Percentiles rank a stretch among this genome's conserved stretches.
Evolutionary conservation across 2,888 invertebrate genomes (phyloP).

Genomic region (Acrobasis suavella): DNA sequence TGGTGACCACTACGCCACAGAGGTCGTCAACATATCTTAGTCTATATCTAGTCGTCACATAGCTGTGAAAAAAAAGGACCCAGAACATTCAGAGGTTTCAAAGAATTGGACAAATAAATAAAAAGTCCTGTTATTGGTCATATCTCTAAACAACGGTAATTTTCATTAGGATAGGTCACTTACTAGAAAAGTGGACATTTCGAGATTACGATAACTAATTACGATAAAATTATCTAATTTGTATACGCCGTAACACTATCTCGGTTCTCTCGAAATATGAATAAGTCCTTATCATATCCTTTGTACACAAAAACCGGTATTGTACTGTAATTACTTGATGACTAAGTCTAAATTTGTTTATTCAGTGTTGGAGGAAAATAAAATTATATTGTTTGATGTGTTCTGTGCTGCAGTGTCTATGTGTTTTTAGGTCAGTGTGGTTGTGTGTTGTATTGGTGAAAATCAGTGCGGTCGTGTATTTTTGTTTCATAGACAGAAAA

Average conservation of each 20-base stretch:
- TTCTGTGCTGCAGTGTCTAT: background rate
- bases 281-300: conserved; percentile 48
- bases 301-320: conserved; percentile 22
- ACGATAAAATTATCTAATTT: conserved; percentile 13
- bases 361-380: background rate
- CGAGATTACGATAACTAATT: conserved; percentile 12
- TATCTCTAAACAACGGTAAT: background rate
- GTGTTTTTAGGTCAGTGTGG: conserved; percentile 1
- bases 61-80: too few relatives aligned
- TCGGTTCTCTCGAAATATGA: conserved; percentile 14
- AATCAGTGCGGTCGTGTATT: background rate
- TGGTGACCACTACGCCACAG: too few relatives aligned
- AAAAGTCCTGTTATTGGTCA: background rate
- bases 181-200: background rate
- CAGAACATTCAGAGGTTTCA: too few relatives aligned
- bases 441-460: background rate
- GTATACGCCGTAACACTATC: conserved; percentile 13
- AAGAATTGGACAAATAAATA: too few relatives aligned
- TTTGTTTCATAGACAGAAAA: background rate
- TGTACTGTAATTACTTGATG: background rate
- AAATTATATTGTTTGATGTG: background rate
- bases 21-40: too few relatives aligned
- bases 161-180: background rate
- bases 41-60: too few relatives aligned
- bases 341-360: background rate